These are phyloP conservation scores for Acridotheres tristis DNA, from an alignment of 2,797 vertebrate genomes.

Conservation along the genomic window DNA sequence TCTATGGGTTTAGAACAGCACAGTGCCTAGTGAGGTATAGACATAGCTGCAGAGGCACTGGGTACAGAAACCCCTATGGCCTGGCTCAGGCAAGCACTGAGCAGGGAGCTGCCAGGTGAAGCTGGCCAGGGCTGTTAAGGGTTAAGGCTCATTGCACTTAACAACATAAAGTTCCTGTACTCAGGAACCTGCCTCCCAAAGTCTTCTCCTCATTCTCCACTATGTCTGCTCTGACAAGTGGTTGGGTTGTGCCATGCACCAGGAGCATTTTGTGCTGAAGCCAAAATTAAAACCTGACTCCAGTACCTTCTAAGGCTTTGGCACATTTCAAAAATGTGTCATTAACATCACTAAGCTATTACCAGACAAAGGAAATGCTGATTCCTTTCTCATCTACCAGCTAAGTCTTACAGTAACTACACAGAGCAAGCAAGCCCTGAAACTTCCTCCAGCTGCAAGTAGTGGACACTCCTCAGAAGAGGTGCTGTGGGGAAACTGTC, in stretches of 20 bases:
- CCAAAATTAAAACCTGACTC: background rate
- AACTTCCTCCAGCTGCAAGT: background rate
- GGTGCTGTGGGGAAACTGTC: background rate
- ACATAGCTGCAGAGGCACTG: background rate
- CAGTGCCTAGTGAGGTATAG: rapidly evolving
- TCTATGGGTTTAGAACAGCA: background rate
- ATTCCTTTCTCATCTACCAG: background rate
- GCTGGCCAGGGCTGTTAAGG: background rate
- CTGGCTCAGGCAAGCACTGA: background rate
- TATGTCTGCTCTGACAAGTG: background rate
- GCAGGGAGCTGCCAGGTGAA: background rate
- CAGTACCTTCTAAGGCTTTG: background rate
- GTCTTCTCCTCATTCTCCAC: background rate
- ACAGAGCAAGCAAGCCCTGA: background rate
- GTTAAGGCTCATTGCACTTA: background rate
- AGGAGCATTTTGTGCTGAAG: background rate
- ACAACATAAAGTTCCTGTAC: no score
- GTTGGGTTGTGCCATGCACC: background rate
- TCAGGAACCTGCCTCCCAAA: background rate
- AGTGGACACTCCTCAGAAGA: background rate
- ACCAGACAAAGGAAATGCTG: background rate
- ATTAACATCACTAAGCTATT: background rate
- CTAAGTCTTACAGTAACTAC: background rate
- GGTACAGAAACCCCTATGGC: background rate
- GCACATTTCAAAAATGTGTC: background rate